A percentile compares a stretch with the other conserved stretches of the same genome.
Evolutionary conservation across 2,113 vertebrate species (phyloP).

Genomic region (Tetrax tetrax): DNA sequence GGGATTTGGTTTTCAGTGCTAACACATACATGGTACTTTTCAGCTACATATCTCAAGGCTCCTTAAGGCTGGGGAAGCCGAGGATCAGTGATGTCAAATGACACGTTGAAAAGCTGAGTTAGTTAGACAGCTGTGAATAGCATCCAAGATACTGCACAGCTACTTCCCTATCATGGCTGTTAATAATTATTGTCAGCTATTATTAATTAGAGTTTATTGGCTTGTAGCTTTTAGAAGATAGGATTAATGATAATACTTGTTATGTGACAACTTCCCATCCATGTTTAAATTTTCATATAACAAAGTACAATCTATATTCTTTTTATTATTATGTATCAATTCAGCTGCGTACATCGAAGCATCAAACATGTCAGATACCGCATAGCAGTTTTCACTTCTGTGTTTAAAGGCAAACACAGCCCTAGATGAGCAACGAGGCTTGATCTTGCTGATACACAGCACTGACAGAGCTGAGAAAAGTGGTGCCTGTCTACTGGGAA

Average conservation of each 20-base stretch:
- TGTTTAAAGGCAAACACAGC: background rate
- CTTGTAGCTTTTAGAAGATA: background rate
- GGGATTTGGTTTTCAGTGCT: background rate
- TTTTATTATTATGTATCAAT: background rate
- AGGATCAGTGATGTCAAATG: background rate
- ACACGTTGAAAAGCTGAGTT: background rate
- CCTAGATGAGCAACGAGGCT: background rate
- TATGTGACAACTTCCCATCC: background rate
- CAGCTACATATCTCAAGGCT: background rate
- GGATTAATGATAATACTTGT: background rate
- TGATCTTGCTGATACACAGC: background rate
- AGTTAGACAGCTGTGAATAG: background rate
- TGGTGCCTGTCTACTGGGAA: background rate
- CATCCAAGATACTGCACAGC: background rate
- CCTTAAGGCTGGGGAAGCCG: background rate
- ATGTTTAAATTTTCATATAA: background rate
- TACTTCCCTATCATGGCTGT: background rate
- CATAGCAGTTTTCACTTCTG: background rate
- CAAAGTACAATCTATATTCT: background rate
- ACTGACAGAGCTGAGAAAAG: background rate
- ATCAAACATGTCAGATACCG: conserved; percentile 12
- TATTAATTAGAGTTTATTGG: background rate
- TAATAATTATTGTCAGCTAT: background rate
- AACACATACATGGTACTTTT: background rate
- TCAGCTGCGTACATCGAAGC: background rate